Evolutionary conservation across 2,888 invertebrate genomes (phyloP).

Genomic region (Lathronympha strigana): DNA sequence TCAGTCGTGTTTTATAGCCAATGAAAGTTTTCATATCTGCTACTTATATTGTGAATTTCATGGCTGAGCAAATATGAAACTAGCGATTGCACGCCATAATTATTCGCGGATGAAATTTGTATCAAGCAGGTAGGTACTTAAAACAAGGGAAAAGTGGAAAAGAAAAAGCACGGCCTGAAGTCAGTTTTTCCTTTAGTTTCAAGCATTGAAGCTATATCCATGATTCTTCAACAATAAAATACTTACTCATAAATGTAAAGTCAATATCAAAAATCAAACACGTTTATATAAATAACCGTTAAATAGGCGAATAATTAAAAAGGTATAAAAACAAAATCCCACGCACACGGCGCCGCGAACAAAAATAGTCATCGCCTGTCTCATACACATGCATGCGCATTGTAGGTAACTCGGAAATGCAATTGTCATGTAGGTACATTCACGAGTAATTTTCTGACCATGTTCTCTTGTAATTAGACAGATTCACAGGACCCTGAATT

Average conservation of each 20-base stretch:
- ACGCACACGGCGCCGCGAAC: conserved; percentile 1
- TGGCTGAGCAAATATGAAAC: conserved; percentile 33
- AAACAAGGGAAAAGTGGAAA: too few relatives aligned
- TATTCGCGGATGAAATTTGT: neutral
- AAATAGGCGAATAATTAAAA: neutral
- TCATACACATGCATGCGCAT: conserved; percentile 15
- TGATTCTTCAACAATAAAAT: too few relatives aligned
- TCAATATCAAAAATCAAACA: too few relatives aligned
- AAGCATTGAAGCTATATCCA: too few relatives aligned
- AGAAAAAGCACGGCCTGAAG: too few relatives aligned
- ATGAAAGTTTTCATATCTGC: conserved; percentile 30
- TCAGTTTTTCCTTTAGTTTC: too few relatives aligned
- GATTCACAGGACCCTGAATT: conserved; percentile 1
- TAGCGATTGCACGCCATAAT: conserved; percentile 24
- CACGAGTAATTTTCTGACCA: conserved; percentile 14
- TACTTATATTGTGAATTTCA: conserved; percentile 21
- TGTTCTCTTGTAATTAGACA: conserved; percentile 11
- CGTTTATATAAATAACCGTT: too few relatives aligned
- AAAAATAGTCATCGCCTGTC: conserved; percentile 15
- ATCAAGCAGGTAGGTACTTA: too few relatives aligned
- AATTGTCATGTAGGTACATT: conserved; percentile 22
- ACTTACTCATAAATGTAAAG: too few relatives aligned
- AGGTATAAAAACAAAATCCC: conserved; percentile 5
- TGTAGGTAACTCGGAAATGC: conserved; percentile 17
- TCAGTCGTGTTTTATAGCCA: conserved; percentile 7